Percentiles rank a stretch among this genome's conserved stretches.
These are phyloP conservation scores for Labeo catla DNA, from an alignment of 2,113 vertebrate genomes.

Conservation along the genomic window DNA sequence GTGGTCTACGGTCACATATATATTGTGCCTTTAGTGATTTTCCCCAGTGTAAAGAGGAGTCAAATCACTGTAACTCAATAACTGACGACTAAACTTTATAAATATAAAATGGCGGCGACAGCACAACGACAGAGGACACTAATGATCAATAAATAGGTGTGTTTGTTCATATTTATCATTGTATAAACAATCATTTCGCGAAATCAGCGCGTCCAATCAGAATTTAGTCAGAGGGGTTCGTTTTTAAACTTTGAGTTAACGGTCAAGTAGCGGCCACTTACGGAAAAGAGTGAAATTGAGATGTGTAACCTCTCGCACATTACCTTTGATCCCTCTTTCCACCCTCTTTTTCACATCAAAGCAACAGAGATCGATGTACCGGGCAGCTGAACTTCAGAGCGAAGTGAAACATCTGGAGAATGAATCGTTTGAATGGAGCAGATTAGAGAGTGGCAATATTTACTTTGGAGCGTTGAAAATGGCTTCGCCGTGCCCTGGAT, in stretches of 20 bases:
- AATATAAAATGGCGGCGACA: not conserved
- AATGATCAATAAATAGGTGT: not conserved
- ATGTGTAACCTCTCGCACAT: slow-evolving; percentile 45
- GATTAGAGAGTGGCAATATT: slow-evolving; percentile 55
- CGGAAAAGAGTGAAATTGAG: not conserved
- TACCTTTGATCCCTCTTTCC: slow-evolving; percentile 58
- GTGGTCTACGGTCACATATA: too few species aligned
- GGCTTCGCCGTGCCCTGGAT: slow-evolving; percentile 18
- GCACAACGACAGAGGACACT: not conserved
- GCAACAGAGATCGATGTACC: slow-evolving; percentile 61
- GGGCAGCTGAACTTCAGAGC: slow-evolving; percentile 55
- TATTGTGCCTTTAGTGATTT: not conserved
- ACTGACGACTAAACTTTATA: not conserved
- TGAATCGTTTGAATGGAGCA: slow-evolving; percentile 44
- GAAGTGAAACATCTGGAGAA: slow-evolving; percentile 73
- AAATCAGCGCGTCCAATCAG: not conserved
- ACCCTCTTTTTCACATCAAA: slow-evolving; percentile 59
- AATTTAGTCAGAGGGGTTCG: not conserved
- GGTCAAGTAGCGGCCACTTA: not conserved
- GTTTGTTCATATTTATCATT: not conserved
- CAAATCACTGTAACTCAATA: not conserved
- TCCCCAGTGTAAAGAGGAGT: not conserved
- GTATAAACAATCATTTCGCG: not conserved
- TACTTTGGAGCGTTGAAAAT: slow-evolving; percentile 50
- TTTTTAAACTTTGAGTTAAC: not conserved